Base-by-base conservation (phyloP, 2,797 vertebrate genomes). In the Sciurus vulgaris region DNA sequence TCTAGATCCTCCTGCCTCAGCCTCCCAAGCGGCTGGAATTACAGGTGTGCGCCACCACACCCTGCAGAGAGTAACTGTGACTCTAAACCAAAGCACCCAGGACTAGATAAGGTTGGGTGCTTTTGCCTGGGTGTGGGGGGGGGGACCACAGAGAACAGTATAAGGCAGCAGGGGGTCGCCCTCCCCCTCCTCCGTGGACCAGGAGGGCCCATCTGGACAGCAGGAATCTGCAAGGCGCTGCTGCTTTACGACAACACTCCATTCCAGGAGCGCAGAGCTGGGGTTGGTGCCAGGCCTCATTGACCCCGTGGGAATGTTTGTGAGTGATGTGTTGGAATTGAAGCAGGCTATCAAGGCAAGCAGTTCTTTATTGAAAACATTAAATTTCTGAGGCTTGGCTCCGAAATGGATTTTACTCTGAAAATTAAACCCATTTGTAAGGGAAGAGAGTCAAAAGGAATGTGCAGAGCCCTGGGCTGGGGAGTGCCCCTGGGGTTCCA, bases 351-450 rank as follows among this genome's bases (percentile, higher is more conserved):
- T 86, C 83, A 38, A 54, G 72, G 85, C 92, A 89, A 92, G 59
- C 0, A 4, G 13, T 30, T 83, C 74, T 97, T 97, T 96, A 97
- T 84, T 96, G 96, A 89, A 91, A 88, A 91, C 92, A 96, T 94
- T 89, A 95, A 93, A 86, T 85, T 92, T 87, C 73, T 18, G 65
- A 41, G 85, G 92, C 76, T 51, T 56, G 35, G 15, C 74, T 94
- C 20, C 0, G 38, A 92, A 94, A 82, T 86, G 59, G 67, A 90
- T 95, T 94, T 91, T 63, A 26, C 89, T 78, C 93, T 94, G 97
- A 69, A 96, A 97, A 96, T 96, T 93, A 97, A 97, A 97, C 22
- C 95, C 94, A 96, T 98, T 87, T 94, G 47, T 98, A 96, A 97
- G 49, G 41, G 70, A 78, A 92, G 81, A 2, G 54, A 79, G 79